phyloP scores from a whole-genome alignment of 1,140 invertebrate genomes.

The Physella acuta region DNA sequence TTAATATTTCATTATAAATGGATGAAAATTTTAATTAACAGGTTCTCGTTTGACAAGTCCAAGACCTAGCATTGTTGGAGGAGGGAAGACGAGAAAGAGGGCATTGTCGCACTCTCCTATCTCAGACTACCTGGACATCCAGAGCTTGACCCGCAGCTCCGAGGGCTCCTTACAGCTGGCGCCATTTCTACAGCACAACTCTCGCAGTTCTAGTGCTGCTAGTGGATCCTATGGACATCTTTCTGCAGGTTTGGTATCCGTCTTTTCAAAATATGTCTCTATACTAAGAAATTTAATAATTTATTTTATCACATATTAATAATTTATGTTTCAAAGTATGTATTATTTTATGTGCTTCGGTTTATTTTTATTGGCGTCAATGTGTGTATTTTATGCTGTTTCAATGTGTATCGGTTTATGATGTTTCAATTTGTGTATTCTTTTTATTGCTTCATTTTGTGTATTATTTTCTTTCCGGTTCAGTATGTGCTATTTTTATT shows the following conservation, averaged over 20 bases:
- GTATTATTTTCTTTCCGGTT: neutral
- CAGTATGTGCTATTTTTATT: neutral
- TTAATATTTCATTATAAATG: neutral
- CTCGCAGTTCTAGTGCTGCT: constrained; percentile 77
- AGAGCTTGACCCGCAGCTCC: constrained; percentile 92
- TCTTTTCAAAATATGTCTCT: neutral
- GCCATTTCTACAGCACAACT: constrained; percentile 77
- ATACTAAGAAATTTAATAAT: neutral
- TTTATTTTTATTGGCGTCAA: neutral
- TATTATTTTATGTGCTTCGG: neutral
- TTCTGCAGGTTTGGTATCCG: constrained; percentile 74
- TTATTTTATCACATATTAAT: no score
- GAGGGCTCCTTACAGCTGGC: constrained; percentile 85
- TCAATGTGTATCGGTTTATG: neutral
- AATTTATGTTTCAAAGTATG: no score
- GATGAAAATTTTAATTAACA: neutral
- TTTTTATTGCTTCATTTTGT: neutral
- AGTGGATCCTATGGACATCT: constrained; percentile 95
- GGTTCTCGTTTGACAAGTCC: constrained; percentile 64
- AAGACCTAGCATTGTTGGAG: constrained; percentile 65
- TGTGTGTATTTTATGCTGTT: neutral
- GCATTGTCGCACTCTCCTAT: constrained; percentile 93
- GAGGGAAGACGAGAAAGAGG: constrained; percentile 70
- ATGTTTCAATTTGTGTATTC: neutral
- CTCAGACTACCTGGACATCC: constrained; percentile 86